Evolutionary conservation across 2,888 invertebrate genomes (phyloP).

Genomic region (Cheilosia scutellata): DNA sequence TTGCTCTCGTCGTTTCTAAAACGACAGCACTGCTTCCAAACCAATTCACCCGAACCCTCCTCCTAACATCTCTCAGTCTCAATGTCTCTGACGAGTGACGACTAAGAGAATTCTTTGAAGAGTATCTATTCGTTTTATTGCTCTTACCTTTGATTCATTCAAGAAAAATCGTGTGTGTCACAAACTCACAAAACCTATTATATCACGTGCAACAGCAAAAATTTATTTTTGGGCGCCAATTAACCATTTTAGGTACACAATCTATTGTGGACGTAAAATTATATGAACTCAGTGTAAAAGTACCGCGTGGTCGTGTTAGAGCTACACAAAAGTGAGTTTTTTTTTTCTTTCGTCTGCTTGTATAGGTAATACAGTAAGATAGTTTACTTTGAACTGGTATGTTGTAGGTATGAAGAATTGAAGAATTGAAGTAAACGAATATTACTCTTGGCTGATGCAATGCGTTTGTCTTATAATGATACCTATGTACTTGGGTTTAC

Average conservation of each 20-base stretch:
- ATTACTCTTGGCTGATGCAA: constrained; percentile 49
- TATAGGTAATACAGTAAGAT: background rate
- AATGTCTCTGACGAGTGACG: too few relatives aligned
- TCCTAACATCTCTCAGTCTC: too few relatives aligned
- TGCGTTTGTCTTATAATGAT: constrained; percentile 35
- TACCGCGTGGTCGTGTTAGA: constrained; percentile 26
- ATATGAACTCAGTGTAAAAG: constrained; percentile 1
- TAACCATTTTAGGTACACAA: background rate
- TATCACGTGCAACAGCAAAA: constrained; percentile 14
- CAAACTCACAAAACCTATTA: background rate
- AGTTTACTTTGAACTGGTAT: background rate
- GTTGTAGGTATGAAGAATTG: too few relatives aligned
- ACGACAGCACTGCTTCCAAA: too few relatives aligned
- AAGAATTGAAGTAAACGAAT: too few relatives aligned
- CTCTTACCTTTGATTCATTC: background rate
- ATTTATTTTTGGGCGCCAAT: constrained; percentile 40
- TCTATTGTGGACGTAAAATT: background rate
- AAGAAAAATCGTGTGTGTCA: background rate
- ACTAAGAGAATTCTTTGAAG: background rate
- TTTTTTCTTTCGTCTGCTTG: background rate
- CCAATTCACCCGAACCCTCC: too few relatives aligned
- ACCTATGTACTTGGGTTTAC: constrained; percentile 13
- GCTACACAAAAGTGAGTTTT: background rate
- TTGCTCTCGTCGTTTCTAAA: too few relatives aligned
- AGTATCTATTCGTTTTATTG: background rate